Evolutionary conservation across 2,113 vertebrate genomes (phyloP).

Genomic region (Hassar affinis): DNA sequence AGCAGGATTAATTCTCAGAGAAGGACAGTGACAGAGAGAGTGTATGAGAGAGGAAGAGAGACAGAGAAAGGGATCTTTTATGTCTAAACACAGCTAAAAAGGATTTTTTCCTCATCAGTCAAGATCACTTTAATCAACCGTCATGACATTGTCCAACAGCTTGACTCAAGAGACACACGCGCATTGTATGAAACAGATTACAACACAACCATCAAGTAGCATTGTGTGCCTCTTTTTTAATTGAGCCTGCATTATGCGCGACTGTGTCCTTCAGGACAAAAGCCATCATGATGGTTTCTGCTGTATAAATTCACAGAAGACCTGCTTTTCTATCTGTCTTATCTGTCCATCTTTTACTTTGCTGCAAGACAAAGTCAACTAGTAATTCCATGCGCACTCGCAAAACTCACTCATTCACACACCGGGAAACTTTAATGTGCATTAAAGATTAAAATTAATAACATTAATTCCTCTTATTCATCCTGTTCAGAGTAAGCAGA

Average conservation of each 20-base stretch:
- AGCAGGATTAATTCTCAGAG: constrained; percentile 1
- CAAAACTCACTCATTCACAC: background rate
- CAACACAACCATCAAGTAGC: background rate
- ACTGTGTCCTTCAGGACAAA: background rate
- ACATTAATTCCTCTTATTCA: constrained; percentile 50
- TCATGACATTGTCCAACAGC: constrained; percentile 17
- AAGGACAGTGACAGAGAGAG: background rate
- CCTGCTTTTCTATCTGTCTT: constrained; percentile 20
- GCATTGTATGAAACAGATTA: background rate
- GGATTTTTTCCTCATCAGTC: constrained; percentile 26
- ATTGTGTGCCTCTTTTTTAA: background rate
- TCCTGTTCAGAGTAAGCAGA: constrained; percentile 41
- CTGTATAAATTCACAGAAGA: background rate
- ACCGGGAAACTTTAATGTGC: constrained; percentile 29
- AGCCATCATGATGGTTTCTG: background rate
- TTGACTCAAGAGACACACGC: background rate
- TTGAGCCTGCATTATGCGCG: background rate
- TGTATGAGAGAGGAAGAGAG: constrained; percentile 5
- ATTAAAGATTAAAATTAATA: constrained; percentile 53
- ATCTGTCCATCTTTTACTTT: constrained; percentile 41
- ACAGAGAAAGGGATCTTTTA: constrained; percentile 11
- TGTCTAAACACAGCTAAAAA: constrained; percentile 20
- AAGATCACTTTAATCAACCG: constrained; percentile 33
- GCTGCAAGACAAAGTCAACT: constrained; percentile 23
- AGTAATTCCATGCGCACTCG: constrained; percentile 24